Evolutionary conservation across 1,140 invertebrate species (phyloP), one percentile per base, ranked within the genome.

Genomic region (Phymorhynchus buccinoides): DNA sequence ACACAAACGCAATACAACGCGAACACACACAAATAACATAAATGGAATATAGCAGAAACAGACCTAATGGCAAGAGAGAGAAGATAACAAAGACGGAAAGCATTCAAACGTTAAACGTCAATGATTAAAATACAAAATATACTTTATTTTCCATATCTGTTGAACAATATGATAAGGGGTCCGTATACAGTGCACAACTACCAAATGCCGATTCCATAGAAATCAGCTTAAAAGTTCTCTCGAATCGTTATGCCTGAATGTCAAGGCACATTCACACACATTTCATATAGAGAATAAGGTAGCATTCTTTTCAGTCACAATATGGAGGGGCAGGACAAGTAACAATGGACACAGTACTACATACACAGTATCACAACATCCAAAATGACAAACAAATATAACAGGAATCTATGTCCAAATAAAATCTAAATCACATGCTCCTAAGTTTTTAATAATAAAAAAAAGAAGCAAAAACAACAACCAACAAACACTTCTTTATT

Each of bases 261-360:
- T 62, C 56, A 62, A 62, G 56, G 56, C 56, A 62, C 56, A 62
- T 62, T 62, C 56, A 62, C 12, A 62, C 56, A 18, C 56, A 62
- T 62, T 62, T 62, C 56, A 62, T 62, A 62, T 62, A 62, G 56
- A 62, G 22, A 16, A 62, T 16, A 62, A 62, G 6, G n/a, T 62
- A 62, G 4, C 56, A 27, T 62, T 62, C 56, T 62, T 27, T 62
- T 62, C 56, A 14, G 22, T 27, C 22, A 27, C 56, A 62, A 62
- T 62, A 27, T 62, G 22, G 14, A 62, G 56, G 22, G 56, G 56
- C 4, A 27, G 22, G n/a, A 62, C 22, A 9, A 27, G 4, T 62
- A 62, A 48, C 7, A 48, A 48, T 18, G 18, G 18, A 6, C 6
- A 62, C 56, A 62, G 56, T 27, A 62, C 56, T 22, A 9, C 56